Evolutionary conservation across 2,113 vertebrate species (phyloP).

Genomic region (Microcebus tavaratra): DNA sequence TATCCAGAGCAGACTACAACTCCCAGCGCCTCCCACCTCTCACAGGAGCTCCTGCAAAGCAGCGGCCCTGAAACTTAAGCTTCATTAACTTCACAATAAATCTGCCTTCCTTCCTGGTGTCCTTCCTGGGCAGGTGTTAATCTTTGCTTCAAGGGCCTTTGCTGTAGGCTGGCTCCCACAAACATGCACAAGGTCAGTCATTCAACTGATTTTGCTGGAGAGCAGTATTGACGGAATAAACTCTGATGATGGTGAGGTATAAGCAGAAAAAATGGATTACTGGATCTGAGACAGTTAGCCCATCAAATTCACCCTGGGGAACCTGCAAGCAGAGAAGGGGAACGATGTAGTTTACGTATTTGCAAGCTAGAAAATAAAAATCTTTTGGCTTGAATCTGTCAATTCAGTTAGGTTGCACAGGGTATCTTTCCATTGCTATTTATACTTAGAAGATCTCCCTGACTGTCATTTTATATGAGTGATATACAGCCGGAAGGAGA

Average conservation of each 20-base stretch:
- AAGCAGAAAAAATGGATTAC: constrained; percentile 5
- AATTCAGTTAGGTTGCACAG: neutral
- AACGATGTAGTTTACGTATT: neutral
- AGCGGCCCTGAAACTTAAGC: neutral
- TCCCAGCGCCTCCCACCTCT: neutral
- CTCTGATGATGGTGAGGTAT: neutral
- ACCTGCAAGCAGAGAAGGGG: neutral
- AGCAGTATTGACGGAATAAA: neutral
- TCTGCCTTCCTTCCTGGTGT: neutral
- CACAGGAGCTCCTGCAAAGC: neutral
- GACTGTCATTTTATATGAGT: neutral
- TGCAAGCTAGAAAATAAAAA: neutral
- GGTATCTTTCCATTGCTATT: neutral
- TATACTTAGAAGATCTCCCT: neutral
- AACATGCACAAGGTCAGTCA: neutral
- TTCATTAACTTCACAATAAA: constrained; percentile 19
- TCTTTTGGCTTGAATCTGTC: neutral
- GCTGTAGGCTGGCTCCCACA: neutral
- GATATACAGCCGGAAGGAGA: neutral
- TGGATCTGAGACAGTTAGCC: neutral
- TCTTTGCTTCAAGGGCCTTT: constrained; percentile 24
- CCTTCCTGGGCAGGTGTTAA: neutral
- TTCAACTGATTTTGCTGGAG: neutral
- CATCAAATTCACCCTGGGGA: neutral
- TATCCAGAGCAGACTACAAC: neutral